Evolutionary conservation across 2,113 vertebrate genomes (phyloP), one percentile per base, ranked within the genome.

Genomic region (Loxodonta africana): DNA sequence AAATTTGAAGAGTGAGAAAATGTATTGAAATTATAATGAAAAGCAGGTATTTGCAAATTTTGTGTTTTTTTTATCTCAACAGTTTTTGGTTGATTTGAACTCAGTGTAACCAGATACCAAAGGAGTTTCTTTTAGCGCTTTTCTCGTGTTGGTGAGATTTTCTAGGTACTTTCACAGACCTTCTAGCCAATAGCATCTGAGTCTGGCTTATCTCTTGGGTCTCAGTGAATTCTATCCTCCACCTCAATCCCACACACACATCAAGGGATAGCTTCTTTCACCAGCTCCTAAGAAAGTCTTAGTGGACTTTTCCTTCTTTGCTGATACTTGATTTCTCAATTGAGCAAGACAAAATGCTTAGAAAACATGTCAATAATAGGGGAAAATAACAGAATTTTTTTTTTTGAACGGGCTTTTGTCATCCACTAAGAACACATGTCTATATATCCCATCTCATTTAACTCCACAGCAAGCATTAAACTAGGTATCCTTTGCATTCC

Each of bases 1-100:
- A 95, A 94, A 84, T 95, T 92, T 92, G 93, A 97, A 91, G 88
- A 53, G 62, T 41, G 28, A 92, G 63, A 77, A 82, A 90, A 88
- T 44, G 9, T 84, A 67, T 67, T 83, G 60, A 41, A 90, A 53
- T 30, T 86, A 83, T 57, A 74, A 74, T 63, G 48, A 89, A 74
- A 73, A 86, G 48, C 20, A 57, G 37, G 10, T 28, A 6, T 78
- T 76, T 78, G 18, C 41, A 83, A 69, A 23, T 87, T 60, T 37
- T 37, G 37, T 37, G 37, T 37, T 37, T 81, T 12, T 60, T 83
- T n/a, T 60, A 30, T 51, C 80, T 8, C 41, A 11, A 21, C 0
- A 33, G 46, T 90, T 93, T 85, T 88, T 63, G 63, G 3, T n/a
- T 0, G 0, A 46, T 65, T 60, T 76, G 2, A 51, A 44, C 14